A percentile compares a stretch with the other conserved stretches of the same genome.
These are phyloP conservation scores for Apostichopus leukothele DNA, from an alignment of 53 echinoderm and acorn worm genomes.

Conservation along the genomic window DNA sequence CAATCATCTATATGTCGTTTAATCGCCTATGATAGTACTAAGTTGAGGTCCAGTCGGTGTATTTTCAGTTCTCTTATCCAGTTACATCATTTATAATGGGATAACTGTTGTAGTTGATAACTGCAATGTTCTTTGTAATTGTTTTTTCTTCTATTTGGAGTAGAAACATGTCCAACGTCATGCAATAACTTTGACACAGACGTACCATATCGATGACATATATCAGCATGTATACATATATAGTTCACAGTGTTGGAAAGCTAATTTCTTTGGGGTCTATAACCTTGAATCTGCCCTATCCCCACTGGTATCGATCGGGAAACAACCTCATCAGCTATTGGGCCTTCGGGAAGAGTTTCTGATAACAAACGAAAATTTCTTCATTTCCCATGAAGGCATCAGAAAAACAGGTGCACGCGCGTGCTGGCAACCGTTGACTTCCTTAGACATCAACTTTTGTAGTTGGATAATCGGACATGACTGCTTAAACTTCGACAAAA, in stretches of 20 bases:
- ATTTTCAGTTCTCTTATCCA: too few relatives aligned
- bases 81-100: too few relatives aligned
- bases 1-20: too few relatives aligned
- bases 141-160: too few relatives aligned
- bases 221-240: neutral
- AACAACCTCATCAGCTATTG: conserved; percentile 34
- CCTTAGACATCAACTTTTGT: neutral
- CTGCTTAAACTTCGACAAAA: neutral
- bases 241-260: neutral
- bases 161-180: too few relatives aligned
- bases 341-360: conserved; percentile 41
- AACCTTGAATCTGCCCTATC: conserved; percentile 8
- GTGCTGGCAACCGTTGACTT: neutral
- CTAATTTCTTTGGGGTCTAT: conserved; percentile 23
- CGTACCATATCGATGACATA: too few relatives aligned
- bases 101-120: too few relatives aligned
- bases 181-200: too few relatives aligned
- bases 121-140: too few relatives aligned
- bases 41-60: too few relatives aligned
- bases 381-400: neutral
- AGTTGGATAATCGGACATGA: conserved; percentile 16
- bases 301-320: conserved; percentile 36
- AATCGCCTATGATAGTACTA: too few relatives aligned
- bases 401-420: conserved; percentile 27
- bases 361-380: conserved; percentile 9